Evolutionary conservation across 2,797 vertebrate genomes (phyloP).

Genomic region (Phrynocephalus forsythii): DNA sequence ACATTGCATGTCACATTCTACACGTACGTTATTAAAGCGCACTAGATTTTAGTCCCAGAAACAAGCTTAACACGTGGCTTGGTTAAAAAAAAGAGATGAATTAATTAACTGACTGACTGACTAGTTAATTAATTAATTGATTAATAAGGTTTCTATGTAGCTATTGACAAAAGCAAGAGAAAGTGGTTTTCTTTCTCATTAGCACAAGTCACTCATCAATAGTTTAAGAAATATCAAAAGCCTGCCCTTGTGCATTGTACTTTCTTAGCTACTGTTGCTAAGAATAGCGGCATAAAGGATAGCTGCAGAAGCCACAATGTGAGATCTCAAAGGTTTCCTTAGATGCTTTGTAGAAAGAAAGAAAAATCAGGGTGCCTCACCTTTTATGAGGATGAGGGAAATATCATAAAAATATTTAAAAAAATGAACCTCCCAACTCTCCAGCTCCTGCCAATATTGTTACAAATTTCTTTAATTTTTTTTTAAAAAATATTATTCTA

Average conservation of each 20-base stretch:
- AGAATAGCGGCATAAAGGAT: conserved; percentile 20
- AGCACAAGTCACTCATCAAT: background rate
- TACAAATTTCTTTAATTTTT: background rate
- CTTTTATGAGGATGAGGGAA: conserved; percentile 19
- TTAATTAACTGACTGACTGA: too few relatives aligned
- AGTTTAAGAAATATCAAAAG: background rate
- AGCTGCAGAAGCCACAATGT: background rate
- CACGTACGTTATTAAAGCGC: too few relatives aligned
- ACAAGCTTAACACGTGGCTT: too few relatives aligned
- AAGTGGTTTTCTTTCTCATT: background rate
- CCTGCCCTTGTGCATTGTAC: background rate
- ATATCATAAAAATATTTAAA: conserved; percentile 15
- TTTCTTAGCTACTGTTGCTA: conserved; percentile 6
- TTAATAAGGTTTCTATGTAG: background rate
- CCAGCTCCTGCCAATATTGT: conserved; percentile 1
- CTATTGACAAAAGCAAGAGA: conserved; percentile 19
- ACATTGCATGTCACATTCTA: too few relatives aligned
- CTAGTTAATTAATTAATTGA: background rate
- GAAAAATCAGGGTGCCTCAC: background rate
- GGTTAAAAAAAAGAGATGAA: background rate
- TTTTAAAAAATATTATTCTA: too few relatives aligned
- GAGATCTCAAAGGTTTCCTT: conserved; percentile 23
- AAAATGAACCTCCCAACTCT: conserved; percentile 23
- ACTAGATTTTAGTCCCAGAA: too few relatives aligned
- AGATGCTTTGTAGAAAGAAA: background rate